A percentile compares a stretch with the other conserved stretches of the same genome.
phyloP scores from a whole-genome alignment of 2,888 invertebrate species.

The Eilema depressum region DNA sequence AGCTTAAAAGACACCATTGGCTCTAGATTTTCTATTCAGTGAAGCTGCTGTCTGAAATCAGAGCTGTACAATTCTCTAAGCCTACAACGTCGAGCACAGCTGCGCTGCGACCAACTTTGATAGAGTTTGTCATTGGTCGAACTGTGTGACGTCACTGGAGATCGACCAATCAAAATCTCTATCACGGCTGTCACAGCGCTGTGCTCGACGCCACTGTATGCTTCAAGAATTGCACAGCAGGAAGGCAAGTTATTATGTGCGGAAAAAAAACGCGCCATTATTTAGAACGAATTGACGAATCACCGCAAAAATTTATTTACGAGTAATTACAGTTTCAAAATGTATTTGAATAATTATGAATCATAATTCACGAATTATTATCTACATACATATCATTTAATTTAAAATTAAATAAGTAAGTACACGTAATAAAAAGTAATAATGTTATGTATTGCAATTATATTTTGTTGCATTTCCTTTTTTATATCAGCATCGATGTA shows the following conservation, averaged over 20 bases:
- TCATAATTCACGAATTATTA: slow-evolving; percentile 4
- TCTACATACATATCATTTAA: neutral
- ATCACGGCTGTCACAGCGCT: no score
- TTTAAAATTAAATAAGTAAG: slow-evolving; percentile 4
- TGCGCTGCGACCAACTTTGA: no score
- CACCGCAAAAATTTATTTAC: neutral
- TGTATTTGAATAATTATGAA: neutral
- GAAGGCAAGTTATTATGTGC: neutral
- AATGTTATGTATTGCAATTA: neutral
- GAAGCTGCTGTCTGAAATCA: no score
- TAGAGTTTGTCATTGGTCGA: no score
- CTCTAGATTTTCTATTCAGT: no score
- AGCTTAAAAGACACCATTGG: no score
- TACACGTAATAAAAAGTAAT: neutral
- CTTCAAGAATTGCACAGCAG: no score
- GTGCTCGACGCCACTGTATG: no score
- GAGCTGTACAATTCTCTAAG: no score
- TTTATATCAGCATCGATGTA: neutral
- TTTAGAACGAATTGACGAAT: neutral
- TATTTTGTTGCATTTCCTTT: neutral
- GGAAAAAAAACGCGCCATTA: neutral
- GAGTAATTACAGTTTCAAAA: neutral
- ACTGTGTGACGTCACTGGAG: no score
- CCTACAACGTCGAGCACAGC: neutral
- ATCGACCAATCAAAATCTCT: no score